Conservation (phyloP, 2,797 vertebrate species). For the Spinibarbus caldwelli region DNA sequence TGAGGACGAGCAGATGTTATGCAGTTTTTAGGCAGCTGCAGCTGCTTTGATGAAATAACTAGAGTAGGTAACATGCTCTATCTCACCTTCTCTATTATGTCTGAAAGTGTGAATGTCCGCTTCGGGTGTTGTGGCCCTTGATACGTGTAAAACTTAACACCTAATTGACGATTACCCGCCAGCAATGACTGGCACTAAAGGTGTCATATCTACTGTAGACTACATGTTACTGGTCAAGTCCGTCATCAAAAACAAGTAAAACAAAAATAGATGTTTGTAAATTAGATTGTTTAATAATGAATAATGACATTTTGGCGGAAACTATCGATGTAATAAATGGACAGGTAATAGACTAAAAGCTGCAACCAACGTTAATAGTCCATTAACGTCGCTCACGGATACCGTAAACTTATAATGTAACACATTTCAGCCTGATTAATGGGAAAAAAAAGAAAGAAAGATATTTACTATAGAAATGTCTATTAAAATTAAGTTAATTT, state of each 20-base stretch:
- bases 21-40: background rate
- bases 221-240: background rate
- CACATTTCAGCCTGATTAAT: no score
- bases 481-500: no score
- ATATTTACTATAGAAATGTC: no score
- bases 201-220: background rate
- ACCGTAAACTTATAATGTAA: no score
- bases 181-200: no score
- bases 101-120: constrained; percentile 74
- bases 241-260: background rate
- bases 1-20: background rate
- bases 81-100: constrained; percentile 59
- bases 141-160: constrained; percentile 62
- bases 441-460: no score
- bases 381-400: no score
- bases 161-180: constrained; percentile 26
- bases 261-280: background rate
- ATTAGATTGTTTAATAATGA: background rate
- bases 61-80: constrained; percentile 34
- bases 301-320: background rate
- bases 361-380: no score
- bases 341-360: background rate
- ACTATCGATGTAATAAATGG: background rate
- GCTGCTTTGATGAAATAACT: constrained; percentile 38
- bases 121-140: constrained; percentile 61